phyloP scores from a whole-genome alignment of 2,113 vertebrate genomes.

The Lycaon pictus region DNA sequence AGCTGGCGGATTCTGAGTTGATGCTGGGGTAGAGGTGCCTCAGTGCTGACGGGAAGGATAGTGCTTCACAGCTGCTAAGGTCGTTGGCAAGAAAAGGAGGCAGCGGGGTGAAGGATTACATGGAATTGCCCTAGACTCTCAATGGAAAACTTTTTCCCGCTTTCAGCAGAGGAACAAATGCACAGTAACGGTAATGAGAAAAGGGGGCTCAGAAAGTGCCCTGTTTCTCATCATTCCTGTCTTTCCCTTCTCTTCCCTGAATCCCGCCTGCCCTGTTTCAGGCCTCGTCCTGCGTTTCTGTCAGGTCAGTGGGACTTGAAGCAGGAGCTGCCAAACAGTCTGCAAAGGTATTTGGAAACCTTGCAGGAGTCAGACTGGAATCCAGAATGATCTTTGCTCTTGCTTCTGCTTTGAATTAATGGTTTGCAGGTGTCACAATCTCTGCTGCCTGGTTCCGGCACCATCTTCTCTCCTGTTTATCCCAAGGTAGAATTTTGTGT shows the following conservation, averaged over 20 bases:
- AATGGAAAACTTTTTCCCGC: not conserved
- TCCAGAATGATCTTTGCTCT: not conserved
- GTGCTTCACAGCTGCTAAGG: not conserved
- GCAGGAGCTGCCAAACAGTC: not conserved
- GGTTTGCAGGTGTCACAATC: not conserved
- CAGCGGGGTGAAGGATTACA: not conserved
- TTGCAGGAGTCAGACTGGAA: not conserved
- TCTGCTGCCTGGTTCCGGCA: not conserved
- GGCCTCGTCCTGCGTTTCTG: not conserved
- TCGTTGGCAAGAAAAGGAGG: constrained; percentile 26
- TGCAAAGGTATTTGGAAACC: not conserved
- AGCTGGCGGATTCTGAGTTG: not conserved
- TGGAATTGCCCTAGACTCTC: not conserved
- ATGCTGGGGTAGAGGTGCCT: not conserved
- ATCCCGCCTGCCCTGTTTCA: not conserved
- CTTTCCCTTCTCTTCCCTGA: not conserved
- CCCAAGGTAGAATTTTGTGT: not conserved
- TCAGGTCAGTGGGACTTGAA: not conserved
- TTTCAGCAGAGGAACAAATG: constrained; percentile 56
- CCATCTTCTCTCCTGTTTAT: not conserved
- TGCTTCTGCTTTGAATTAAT: constrained; percentile 15
- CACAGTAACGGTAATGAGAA: not conserved
- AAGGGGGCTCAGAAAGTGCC: not conserved
- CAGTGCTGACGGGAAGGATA: not conserved
- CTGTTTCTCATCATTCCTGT: not conserved